Conservation (phyloP, 2,888 invertebrate species). For the Sphaerophoria rueppellii region DNA sequence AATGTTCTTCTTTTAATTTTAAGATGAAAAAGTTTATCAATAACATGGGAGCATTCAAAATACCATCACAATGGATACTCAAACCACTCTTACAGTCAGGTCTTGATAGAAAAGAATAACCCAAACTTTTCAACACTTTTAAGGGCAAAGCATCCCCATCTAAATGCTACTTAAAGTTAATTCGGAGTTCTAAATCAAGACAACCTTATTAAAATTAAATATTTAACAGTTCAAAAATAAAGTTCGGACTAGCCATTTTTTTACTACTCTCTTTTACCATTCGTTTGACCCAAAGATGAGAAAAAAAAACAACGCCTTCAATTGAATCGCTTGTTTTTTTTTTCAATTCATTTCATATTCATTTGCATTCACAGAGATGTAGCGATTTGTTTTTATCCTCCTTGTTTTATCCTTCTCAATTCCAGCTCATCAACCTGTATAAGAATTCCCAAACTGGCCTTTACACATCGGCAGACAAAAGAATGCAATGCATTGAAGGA, state of each 20-base stretch:
- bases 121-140: neutral
- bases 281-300: neutral
- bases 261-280: conserved; percentile 21
- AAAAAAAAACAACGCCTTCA: conserved; percentile 3
- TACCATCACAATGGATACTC: too few relatives aligned
- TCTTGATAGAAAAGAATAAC: too few relatives aligned
- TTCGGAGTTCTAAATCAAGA: conserved; percentile 52
- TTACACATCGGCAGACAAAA: neutral
- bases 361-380: conserved; percentile 54
- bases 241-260: conserved; percentile 12
- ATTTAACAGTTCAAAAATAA: conserved; percentile 35
- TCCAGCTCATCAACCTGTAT: conserved; percentile 27
- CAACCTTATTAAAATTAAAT: conserved; percentile 33
- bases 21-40: conserved; percentile 34
- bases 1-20: conserved; percentile 12
- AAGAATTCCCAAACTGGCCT: conserved; percentile 69
- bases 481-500: neutral
- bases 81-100: too few relatives aligned
- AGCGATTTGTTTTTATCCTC: conserved; percentile 43
- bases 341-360: conserved; percentile 62
- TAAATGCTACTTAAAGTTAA: conserved; percentile 34
- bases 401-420: conserved; percentile 22
- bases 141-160: neutral
- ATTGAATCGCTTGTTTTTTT: conserved; percentile 48
- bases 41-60: neutral